phyloP scores from a whole-genome alignment of 2,888 invertebrate genomes.

The Apocheima hispidaria region DNA sequence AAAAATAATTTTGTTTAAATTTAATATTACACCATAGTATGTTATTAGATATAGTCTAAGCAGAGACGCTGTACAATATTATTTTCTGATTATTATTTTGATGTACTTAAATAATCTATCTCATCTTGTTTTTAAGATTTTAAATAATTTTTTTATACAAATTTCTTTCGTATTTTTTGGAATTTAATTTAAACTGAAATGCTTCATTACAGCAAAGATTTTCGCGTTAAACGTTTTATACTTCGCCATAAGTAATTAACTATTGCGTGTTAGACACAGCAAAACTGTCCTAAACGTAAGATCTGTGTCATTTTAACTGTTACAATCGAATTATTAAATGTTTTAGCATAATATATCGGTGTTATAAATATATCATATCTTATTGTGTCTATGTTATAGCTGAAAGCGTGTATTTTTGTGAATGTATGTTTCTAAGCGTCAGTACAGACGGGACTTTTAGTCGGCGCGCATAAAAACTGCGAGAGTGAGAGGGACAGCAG shows the following conservation, averaged over 20 bases:
- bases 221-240: too few relatives aligned
- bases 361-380: conserved; percentile 36
- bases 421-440: conserved; percentile 13
- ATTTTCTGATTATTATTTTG: conserved; percentile 8
- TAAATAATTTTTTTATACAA: too few relatives aligned
- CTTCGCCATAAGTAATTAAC: background rate
- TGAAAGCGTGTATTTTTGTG: conserved; percentile 40
- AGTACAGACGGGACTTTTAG: conserved; percentile 4
- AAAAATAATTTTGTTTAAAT: too few relatives aligned
- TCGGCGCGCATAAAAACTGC: background rate
- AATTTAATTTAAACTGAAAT: too few relatives aligned
- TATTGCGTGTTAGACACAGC: conserved; percentile 40
- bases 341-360: conserved; percentile 35
- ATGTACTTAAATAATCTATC: conserved; percentile 1
- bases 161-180: too few relatives aligned
- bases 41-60: conserved; percentile 1
- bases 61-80: background rate
- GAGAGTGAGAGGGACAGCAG: background rate
- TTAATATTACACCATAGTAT: too few relatives aligned
- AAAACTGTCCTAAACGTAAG: conserved; percentile 28
- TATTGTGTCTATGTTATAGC: conserved; percentile 38
- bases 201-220: background rate
- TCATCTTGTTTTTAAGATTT: conserved; percentile 6
- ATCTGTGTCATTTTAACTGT: conserved; percentile 31
- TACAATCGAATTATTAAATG: conserved; percentile 33